Evolutionary conservation across 2,797 vertebrate genomes (phyloP), one percentile per base, ranked within the genome.

Genomic region (Fistularia tabacaria): DNA sequence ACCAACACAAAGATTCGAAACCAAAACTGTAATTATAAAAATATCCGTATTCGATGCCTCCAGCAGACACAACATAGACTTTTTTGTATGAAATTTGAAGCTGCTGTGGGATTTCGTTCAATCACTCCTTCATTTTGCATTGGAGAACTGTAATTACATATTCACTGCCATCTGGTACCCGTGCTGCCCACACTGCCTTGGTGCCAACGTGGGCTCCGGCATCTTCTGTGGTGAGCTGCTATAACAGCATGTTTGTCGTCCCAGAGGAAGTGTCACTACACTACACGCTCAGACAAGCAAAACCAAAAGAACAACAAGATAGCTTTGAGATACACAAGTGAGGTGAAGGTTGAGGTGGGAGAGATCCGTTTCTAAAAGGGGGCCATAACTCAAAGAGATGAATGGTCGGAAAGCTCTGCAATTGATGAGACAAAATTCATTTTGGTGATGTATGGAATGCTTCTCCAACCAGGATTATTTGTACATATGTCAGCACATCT

Each of bases 111-210:
- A 71, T 67, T 73, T 74, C 79, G 77, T 84, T 83, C 79, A 81
- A 79, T 69, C 64, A 79, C 62, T 82, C 66, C 49, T 75, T 69
- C 66, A 60, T 74, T 81, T 80, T 77, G 51, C 86, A 78, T 77
- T 65, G 66, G 80, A 86, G 80, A 76, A 70, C 84, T 79, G 54
- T 74, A 83, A 88, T 89, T 82, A 86, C 79, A 83, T 66, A 86
- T 85, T 84, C 76, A 73, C 59, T 38, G 53, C 86, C 87, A 88
- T 88, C 87, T 90, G 87, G 72, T 81, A 63, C 59, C 66, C 67
- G 41, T 54, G 75, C 79, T 82, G 84, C 83, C 82, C 80, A 84
- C 79, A 73, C 59, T 47, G 69, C 59, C 57, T 41, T 12, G 7
- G 51, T 79, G 82, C 86, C 79, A 86, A 83, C 84, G 69, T 73